Percentiles rank a stretch among this genome's conserved stretches.
Evolutionary conservation across 2,113 vertebrate species (phyloP).

Genomic region (Aegotheles bennettii): DNA sequence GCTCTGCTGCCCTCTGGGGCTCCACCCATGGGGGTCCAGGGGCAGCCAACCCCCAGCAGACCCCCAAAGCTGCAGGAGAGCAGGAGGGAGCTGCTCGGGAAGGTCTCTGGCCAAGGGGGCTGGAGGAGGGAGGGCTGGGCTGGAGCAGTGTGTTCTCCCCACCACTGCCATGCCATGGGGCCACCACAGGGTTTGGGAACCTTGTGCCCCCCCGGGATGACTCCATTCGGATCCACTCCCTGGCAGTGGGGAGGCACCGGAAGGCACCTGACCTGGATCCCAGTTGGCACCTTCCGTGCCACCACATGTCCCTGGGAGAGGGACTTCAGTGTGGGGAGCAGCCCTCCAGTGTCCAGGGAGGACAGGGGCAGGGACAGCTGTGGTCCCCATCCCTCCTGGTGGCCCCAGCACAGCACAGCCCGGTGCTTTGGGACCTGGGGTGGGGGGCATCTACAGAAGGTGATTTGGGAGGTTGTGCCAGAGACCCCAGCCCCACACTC

Average conservation of each 20-base stretch:
- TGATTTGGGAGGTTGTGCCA: background rate
- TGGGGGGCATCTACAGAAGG: background rate
- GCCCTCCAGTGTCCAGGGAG: background rate
- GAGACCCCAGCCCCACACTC: background rate
- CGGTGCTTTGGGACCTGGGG: fast-evolving
- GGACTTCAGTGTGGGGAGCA: background rate
- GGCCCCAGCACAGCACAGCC: background rate
- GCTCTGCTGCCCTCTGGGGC: background rate
- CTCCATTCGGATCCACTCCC: too few relatives aligned
- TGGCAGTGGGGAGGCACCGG: background rate
- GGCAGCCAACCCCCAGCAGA: background rate
- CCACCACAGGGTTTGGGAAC: fast-evolving
- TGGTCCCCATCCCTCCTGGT: fast-evolving
- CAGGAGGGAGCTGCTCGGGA: background rate
- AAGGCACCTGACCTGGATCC: background rate
- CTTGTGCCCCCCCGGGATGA: background rate
- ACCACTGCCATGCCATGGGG: fast-evolving
- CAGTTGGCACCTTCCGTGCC: background rate
- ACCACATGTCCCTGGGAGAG: background rate
- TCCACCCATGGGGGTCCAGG: background rate
- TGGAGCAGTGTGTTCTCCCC: background rate
- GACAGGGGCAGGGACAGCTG: background rate
- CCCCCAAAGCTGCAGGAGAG: background rate
- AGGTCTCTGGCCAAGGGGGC: background rate
- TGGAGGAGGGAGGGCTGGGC: background rate